Conservation (phyloP, 2,113 vertebrate genomes). For the Odontesthes bonariensis region DNA sequence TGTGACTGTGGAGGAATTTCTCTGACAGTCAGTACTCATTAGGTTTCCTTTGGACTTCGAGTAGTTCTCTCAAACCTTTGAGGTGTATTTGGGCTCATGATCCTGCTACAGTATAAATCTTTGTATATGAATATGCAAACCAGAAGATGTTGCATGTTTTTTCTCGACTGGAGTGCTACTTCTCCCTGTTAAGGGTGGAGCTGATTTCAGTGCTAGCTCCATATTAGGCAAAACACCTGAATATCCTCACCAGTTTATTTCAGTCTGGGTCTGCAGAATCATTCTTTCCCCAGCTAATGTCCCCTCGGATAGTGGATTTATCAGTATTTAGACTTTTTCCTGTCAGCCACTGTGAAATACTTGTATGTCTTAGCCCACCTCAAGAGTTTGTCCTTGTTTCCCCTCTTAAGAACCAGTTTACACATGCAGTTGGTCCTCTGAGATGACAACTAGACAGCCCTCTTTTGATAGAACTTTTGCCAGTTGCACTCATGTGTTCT, state of each 20-base stretch:
- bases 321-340: neutral
- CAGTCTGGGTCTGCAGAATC: neutral
- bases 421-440: slow-evolving; percentile 1
- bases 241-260: neutral
- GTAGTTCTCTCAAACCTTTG: no score
- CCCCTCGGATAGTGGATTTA: neutral
- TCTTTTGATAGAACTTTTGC: neutral
- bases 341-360: neutral
- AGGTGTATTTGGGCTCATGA: no score
- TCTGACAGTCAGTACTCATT: no score
- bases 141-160: neutral
- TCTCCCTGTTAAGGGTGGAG: neutral
- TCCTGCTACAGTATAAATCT: no score
- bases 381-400: neutral
- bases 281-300: neutral
- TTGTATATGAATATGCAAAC: neutral
- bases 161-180: no score
- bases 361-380: neutral
- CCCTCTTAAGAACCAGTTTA: neutral
- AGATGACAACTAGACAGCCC: neutral
- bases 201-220: neutral
- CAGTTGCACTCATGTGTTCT: neutral
- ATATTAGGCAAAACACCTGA: slow-evolving; percentile 9
- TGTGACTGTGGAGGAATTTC: no score
- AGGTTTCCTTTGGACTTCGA: no score